Evolutionary conservation across 2,113 vertebrate genomes (phyloP), one percentile per base, ranked within the genome.

Genomic region (Sander lucioperca): DNA sequence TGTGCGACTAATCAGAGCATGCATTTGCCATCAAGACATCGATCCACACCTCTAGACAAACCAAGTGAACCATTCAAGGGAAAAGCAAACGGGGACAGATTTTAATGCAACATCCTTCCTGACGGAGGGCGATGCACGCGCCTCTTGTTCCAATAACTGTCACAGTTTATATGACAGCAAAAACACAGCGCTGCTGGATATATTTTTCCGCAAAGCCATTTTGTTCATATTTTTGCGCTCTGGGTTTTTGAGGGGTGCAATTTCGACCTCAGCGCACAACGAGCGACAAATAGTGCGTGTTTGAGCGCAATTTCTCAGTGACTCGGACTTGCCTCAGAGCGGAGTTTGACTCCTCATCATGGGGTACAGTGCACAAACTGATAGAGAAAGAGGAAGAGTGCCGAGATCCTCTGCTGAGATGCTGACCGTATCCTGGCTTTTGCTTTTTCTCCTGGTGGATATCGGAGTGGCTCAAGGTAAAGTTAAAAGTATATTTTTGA

Each of bases 391-490:
- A 85, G 88, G 95, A 88, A 94, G 96, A 90, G 94, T 92, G 83
- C 47, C 45, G 79, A 96, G 96, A 93, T 95, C 93, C 88, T 89
- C 94, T 84, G 87, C 95, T 54, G 96, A 94, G 74, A 96, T 95
- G 93, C 88, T 95, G 79, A 93, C 95, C 87, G 78, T 95, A 74
- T 95, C 95, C 85, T 95, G 96, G 65, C 88, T 98, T 75, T 92
- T 96, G 51, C 86, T 98, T 72, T 91, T 97, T 59, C 94, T 96
- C 25, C 95, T 96, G 90, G 85, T 95, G 94, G 93, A 96, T 83
- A 89, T 94, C 74, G 94, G 94, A 15, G 92, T 92, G 2, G 96
- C 97, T 79, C 97, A 96, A 97, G 98, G 97, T 98, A 97, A 97
- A 95, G 16, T 68, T 50, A 15, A 54, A 33, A 69, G 2, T 33